Conservation (phyloP, 2,888 invertebrate species). For the Amblyteles armatorius region DNA sequence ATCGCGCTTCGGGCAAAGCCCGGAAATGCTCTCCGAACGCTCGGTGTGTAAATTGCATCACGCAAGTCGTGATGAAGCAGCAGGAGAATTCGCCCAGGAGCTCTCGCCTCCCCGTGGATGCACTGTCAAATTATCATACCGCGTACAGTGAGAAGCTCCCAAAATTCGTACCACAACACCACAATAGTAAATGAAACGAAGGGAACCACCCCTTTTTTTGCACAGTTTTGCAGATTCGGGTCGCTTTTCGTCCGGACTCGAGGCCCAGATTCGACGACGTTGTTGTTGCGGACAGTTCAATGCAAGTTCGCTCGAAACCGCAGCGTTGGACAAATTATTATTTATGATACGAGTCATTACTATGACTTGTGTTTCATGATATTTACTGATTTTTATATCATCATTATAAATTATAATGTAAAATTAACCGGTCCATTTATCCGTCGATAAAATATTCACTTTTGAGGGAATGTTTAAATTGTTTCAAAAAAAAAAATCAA, state of each 20-base stretch:
- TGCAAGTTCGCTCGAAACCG: too few species aligned
- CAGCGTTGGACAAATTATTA: too few species aligned
- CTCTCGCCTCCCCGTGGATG: constrained; percentile 20
- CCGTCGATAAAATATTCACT: background rate
- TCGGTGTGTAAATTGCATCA: constrained; percentile 38
- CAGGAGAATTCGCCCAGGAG: constrained; percentile 5
- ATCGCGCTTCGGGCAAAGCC: constrained; percentile 9
- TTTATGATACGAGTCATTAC: too few species aligned
- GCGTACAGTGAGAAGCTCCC: background rate
- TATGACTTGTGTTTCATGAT: too few species aligned
- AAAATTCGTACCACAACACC: background rate
- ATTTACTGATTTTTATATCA: too few species aligned
- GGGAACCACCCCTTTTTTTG: background rate
- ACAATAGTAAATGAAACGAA: constrained; percentile 5
- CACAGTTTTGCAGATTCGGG: background rate
- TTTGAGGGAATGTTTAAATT: background rate
- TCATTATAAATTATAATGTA: background rate
- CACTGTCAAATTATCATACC: constrained; percentile 19
- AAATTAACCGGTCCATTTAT: background rate
- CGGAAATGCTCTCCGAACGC: constrained; percentile 35
- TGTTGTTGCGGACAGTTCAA: too few species aligned
- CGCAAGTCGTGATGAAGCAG: constrained; percentile 24
- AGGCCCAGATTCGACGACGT: too few species aligned
- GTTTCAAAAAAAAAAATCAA: background rate
- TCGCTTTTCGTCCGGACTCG: background rate